Base-by-base conservation (phyloP, 2,888 invertebrate species). In the Acrobeloides nanus region DNA sequence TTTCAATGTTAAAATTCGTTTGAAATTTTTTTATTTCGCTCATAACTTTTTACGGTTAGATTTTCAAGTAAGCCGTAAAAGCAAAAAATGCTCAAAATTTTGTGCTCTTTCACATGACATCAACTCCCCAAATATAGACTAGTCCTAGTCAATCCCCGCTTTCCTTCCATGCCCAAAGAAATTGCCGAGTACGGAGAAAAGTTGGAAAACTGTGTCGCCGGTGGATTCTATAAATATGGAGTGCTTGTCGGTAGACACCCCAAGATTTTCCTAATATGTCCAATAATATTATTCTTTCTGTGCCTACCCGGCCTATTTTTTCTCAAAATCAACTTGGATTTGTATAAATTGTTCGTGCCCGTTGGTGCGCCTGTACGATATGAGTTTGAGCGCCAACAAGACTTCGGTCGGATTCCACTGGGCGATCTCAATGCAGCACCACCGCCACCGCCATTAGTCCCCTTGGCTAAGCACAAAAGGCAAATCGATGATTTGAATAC, bases 261-360 rank as follows among this genome's bases (percentile, higher is more conserved):
- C 10, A 60, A 60, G 26, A 61, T 59, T 42, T 40, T 58, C 12
- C 26, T 55, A n/a, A 47, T 60, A 25, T 26, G 29, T 15, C 46
- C 56, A 18, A 25, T 55, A 6, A 8, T 64, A 10, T 40, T 66
- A 44, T 66, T 68, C 7, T 17, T 64, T 10, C 46, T 52, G 6
- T 65, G 52, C 21, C 32, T 64, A 2, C 69, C 69, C 15, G 69
- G 71, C 31, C 50, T 71, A 18, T 61, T 59, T 35, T 61, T 53
- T 42, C 42, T 71, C 12, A 55, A 55, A 38, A 70, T 71, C 49
- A 71, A 71, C 40, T 55, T 71, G 27, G 71, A 71, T 56, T 57
- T 71, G 38, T 71, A 72, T 56, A 54, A 64, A 27, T 56, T 70
- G 6, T 71, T 71, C 39, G 71, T 71, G 2, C 71, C 71, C 6